A percentile compares a stretch with the other conserved stretches of the same genome.
phyloP scores from a whole-genome alignment of 2,113 vertebrate genomes.

The Mixornis gularis region DNA sequence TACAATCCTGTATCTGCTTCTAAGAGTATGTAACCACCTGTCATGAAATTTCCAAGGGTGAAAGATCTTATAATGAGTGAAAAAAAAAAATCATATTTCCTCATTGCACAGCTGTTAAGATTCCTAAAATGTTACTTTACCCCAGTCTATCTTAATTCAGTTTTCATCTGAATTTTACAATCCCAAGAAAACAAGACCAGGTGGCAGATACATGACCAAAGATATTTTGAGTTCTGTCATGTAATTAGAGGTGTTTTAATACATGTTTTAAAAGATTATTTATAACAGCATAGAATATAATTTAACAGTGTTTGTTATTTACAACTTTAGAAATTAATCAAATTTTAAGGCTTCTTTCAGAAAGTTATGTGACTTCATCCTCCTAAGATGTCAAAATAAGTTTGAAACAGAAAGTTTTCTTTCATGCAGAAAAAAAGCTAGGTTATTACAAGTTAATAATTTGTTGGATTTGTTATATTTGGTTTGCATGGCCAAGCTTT shows the following conservation, averaged over 20 bases:
- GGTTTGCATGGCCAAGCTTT: background rate
- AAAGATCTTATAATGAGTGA: background rate
- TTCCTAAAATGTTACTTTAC: conserved; percentile 7
- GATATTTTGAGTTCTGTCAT: conserved; percentile 10
- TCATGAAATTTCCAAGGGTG: background rate
- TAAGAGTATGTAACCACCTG: background rate
- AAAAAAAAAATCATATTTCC: conserved; percentile 12
- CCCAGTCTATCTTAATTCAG: background rate
- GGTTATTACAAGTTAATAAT: background rate
- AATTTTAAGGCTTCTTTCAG: background rate
- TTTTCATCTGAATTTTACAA: conserved; percentile 47
- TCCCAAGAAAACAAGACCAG: conserved; percentile 34
- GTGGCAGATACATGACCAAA: conserved; percentile 25
- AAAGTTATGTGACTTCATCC: background rate
- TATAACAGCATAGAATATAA: background rate
- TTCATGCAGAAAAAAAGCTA: background rate
- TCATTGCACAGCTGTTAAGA: conserved; percentile 20
- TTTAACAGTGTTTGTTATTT: background rate
- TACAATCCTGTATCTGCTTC: background rate
- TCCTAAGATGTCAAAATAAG: background rate
- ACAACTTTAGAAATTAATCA: background rate
- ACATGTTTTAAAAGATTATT: conserved; percentile 33
- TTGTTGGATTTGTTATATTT: background rate
- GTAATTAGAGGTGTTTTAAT: conserved; percentile 29
- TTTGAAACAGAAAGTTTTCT: background rate